These are phyloP conservation scores for Leucoraja ocellata DNA, from an alignment of 2,797 vertebrate genomes.

Conservation along the genomic window DNA sequence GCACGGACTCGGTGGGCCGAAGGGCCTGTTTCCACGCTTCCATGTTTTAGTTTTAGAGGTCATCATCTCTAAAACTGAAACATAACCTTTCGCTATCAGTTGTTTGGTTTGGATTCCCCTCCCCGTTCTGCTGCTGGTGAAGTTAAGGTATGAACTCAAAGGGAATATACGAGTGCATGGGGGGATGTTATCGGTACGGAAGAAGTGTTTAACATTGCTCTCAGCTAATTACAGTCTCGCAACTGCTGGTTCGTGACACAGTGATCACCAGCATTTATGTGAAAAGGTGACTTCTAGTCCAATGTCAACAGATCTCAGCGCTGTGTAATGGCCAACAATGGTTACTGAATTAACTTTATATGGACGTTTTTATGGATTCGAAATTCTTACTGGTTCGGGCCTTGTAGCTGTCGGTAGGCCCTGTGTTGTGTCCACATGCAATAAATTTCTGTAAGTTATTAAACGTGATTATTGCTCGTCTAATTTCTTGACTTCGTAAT, in stretches of 20 bases:
- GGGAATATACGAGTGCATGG: neutral
- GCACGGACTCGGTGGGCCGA: too few species aligned
- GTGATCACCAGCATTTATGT: neutral
- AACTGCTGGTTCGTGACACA: neutral
- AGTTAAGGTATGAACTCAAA: neutral
- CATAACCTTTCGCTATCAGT: neutral
- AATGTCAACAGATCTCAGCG: neutral
- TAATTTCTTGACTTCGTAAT: neutral
- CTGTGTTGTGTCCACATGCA: conserved; percentile 16
- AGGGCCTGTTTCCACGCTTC: too few species aligned
- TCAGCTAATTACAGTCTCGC: neutral
- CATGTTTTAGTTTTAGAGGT: too few species aligned
- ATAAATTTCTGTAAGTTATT: conserved; percentile 30
- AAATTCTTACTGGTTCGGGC: conserved; percentile 28
- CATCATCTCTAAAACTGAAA: too few species aligned
- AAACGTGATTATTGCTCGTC: neutral
- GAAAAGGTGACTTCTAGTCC: neutral
- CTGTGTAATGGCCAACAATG: neutral
- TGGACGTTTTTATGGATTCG: conserved; percentile 19
- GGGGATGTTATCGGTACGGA: too few species aligned
- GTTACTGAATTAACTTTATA: conserved; percentile 8
- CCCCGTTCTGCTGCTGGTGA: neutral
- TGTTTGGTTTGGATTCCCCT: neutral
- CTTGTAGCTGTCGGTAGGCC: conserved; percentile 5
- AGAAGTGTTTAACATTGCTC: neutral